phyloP scores from a whole-genome alignment of 2,888 invertebrate genomes.

The Resseliella maxima region DNA sequence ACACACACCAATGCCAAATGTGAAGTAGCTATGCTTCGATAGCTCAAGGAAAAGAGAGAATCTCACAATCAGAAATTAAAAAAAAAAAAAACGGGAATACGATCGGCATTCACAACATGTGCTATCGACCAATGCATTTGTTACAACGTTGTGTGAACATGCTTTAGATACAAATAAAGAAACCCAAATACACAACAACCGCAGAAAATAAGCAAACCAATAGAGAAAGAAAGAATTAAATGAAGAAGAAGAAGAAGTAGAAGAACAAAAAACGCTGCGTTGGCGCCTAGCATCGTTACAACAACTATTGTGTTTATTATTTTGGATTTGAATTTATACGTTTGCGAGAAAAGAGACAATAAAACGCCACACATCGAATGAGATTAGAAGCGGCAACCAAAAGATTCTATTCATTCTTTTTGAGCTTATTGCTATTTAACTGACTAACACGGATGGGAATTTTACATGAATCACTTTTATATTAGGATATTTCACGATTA shows the following conservation, averaged over 20 bases:
- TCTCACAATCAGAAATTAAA: not conserved
- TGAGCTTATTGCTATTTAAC: too few relatives aligned
- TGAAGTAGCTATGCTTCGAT: slow-evolving; percentile 34
- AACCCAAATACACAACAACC: slow-evolving; percentile 4
- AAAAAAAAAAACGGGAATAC: slow-evolving; percentile 26
- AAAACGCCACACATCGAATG: not conserved
- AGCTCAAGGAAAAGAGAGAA: not conserved
- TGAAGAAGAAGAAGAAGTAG: too few relatives aligned
- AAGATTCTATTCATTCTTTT: not conserved
- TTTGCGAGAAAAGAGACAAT: not conserved
- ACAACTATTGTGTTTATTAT: slow-evolving; percentile 54
- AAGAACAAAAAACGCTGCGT: too few relatives aligned
- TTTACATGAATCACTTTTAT: not conserved
- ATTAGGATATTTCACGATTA: not conserved
- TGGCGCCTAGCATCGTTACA: slow-evolving; percentile 38
- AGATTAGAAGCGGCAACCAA: not conserved
- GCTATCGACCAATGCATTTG: slow-evolving; percentile 25
- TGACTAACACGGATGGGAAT: not conserved
- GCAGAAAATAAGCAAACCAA: not conserved
- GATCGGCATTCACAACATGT: slow-evolving; percentile 53
- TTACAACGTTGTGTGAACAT: slow-evolving; percentile 39
- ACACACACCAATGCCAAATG: slow-evolving; percentile 19
- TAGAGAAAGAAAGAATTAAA: not conserved
- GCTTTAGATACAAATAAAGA: slow-evolving; percentile 39
- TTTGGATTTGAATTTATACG: not conserved